Conservation (phyloP, 1,140 invertebrate genomes). For the Tigriopus japonicus region DNA sequence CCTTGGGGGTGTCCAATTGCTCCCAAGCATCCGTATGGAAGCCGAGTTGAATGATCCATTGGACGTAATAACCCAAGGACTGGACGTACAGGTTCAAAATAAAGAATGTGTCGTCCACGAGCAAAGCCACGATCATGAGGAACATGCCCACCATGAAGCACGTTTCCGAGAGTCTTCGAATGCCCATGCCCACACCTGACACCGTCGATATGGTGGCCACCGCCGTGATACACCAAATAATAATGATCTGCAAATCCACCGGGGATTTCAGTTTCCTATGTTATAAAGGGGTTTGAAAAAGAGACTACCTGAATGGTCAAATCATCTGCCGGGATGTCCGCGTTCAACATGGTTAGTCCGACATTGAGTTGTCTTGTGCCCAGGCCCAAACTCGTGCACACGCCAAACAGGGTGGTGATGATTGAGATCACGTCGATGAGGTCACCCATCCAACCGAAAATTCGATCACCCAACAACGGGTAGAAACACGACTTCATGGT, state of each 20-base stretch:
- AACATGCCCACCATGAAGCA: conserved; percentile 3
- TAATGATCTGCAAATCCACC: neutral
- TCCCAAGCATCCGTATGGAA: conserved; percentile 11
- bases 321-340: neutral
- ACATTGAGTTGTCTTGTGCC: conserved; percentile 2
- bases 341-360: neutral
- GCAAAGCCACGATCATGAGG: conserved; percentile 2
- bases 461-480: conserved; percentile 4
- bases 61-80: conserved; percentile 5
- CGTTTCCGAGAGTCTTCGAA: neutral
- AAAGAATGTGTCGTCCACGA: conserved; percentile 1
- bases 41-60: neutral
- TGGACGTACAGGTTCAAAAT: conserved; percentile 9
- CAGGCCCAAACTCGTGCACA: conserved; percentile 10
- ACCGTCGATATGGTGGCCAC: conserved; percentile 5
- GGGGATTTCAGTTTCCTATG: neutral
- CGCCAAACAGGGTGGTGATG: conserved; percentile 7
- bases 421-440: conserved; percentile 6
- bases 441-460: conserved; percentile 11
- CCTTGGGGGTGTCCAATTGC: neutral
- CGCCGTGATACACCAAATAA: conserved; percentile 8
- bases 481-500: conserved; percentile 13
- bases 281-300: too few relatives aligned
- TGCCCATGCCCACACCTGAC: conserved; percentile 6
- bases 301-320: neutral